Percentiles rank a stretch among this genome's conserved stretches.
phyloP scores from a whole-genome alignment of 2,113 vertebrate species.

The Coturnix japonica region DNA sequence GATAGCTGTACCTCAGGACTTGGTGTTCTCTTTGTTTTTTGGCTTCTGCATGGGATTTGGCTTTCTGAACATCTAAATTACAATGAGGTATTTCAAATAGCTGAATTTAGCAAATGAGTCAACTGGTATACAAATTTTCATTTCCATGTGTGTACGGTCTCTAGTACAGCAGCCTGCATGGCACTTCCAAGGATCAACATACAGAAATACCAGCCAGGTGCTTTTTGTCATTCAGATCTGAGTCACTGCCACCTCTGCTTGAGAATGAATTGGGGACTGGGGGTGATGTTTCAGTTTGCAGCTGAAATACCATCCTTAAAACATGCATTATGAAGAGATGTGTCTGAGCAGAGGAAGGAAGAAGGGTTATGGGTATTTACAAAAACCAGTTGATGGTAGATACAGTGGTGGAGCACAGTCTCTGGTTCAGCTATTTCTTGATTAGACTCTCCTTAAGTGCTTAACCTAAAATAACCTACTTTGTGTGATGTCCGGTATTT shows the following conservation, averaged over 20 bases:
- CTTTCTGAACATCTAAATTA: neutral
- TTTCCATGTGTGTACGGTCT: neutral
- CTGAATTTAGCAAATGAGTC: neutral
- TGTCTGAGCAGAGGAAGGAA: neutral
- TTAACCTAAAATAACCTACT: neutral
- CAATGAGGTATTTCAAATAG: neutral
- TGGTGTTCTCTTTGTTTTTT: neutral
- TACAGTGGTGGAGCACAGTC: neutral
- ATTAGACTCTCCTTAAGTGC: neutral
- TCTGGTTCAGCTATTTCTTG: neutral
- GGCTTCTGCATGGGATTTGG: neutral
- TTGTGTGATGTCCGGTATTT: neutral
- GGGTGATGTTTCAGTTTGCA: neutral
- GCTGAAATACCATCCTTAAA: neutral
- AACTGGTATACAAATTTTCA: neutral
- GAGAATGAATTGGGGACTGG: neutral
- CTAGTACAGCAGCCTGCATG: neutral
- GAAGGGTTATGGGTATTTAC: neutral
- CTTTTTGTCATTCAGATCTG: neutral
- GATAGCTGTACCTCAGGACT: neutral
- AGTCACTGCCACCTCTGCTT: neutral
- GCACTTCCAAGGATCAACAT: neutral
- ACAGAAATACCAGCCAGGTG: accelerated
- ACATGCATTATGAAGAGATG: neutral
- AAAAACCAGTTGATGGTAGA: neutral